Evolutionary conservation across 2,113 vertebrate genomes (phyloP), one percentile per base, ranked within the genome.

Genomic region (Symphodus melops): DNA sequence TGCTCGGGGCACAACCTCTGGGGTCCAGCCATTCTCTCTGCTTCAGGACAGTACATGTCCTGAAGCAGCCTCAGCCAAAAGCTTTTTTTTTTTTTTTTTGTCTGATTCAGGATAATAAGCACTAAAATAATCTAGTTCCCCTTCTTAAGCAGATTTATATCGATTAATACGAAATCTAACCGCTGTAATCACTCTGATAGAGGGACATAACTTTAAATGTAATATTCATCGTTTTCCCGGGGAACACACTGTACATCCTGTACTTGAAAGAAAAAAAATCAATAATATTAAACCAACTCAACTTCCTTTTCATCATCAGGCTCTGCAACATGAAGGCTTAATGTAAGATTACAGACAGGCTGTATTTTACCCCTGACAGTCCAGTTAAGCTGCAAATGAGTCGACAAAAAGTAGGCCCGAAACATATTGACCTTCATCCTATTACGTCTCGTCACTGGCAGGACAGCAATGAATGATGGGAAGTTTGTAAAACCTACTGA

Each of bases 1-100:
- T 77, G 75, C 78, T 77, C 48, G 20, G 62, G 72, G 85, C 56
- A 82, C 70, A 33, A 49, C 83, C 84, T 86, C 68, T 44, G 9
- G 49, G 81, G 72, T 78, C 19, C 9, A 16, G 59, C 17, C 42
- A 57, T 82, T 79, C 42, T 72, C 77, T 74, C 41, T 68, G 65
- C 41, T 65, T 65, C 37, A 71, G 68, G 57, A 61, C 66, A 25
- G 46, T 1, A 20, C 49, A 61, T 44, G 25, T 72, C 28, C 54
- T 44, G 11, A 79, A 68, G 53, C 62, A 48, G 21, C 37, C 42
- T n/a, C n/a, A n/a, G n/a, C 51, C 57, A 72, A 23, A 28, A 46
- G 36, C 33, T 60, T 48, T 48, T 48, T 41, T 48, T 63, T 67
- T 59, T 61, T 25, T 60, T 48, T 48, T 48, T 41, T 48, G 67